Evolutionary conservation across 1,140 invertebrate species (phyloP).

Genomic region (Zaprionus africanus): DNA sequence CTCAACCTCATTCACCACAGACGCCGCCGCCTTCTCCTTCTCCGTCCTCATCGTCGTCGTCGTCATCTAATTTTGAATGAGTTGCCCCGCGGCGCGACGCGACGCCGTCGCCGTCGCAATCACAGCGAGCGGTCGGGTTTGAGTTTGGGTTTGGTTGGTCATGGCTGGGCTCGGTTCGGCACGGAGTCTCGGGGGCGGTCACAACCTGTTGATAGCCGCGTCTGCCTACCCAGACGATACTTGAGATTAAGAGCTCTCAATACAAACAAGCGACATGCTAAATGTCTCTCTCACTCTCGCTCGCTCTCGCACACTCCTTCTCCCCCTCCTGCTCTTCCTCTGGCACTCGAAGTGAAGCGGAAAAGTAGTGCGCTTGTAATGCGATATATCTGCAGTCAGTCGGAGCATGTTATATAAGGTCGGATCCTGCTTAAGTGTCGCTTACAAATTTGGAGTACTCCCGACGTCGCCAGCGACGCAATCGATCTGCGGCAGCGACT

Average conservation of each 20-base stretch:
- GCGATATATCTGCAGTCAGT: slow-evolving; percentile 31
- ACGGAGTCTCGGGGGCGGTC: slow-evolving; percentile 55
- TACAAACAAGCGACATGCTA: slow-evolving; percentile 50
- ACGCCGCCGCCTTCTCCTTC: slow-evolving; percentile 9
- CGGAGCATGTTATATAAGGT: slow-evolving; percentile 25
- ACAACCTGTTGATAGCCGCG: slow-evolving; percentile 71
- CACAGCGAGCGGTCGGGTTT: slow-evolving; percentile 44
- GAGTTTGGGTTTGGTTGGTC: neutral
- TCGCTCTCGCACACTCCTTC: neutral
- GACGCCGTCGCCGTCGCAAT: slow-evolving; percentile 14
- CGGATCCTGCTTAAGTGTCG: slow-evolving; percentile 39
- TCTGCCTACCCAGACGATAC: slow-evolving; percentile 53
- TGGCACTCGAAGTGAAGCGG: slow-evolving; percentile 28
- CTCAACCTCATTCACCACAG: slow-evolving; percentile 12
- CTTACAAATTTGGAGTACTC: slow-evolving; percentile 30
- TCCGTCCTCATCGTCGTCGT: slow-evolving; percentile 7
- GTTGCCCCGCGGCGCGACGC: slow-evolving; percentile 68
- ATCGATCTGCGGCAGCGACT: slow-evolving; percentile 14
- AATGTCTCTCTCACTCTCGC: slow-evolving; percentile 4
- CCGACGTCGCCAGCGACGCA: slow-evolving; percentile 34
- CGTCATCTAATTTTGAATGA: slow-evolving; percentile 67
- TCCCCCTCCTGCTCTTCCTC: neutral
- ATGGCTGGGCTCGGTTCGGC: neutral
- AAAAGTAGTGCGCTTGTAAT: slow-evolving; percentile 52
- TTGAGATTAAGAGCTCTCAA: slow-evolving; percentile 66